Conservation (phyloP, 1,140 invertebrate genomes). For the Drosophila dunni region DNA sequence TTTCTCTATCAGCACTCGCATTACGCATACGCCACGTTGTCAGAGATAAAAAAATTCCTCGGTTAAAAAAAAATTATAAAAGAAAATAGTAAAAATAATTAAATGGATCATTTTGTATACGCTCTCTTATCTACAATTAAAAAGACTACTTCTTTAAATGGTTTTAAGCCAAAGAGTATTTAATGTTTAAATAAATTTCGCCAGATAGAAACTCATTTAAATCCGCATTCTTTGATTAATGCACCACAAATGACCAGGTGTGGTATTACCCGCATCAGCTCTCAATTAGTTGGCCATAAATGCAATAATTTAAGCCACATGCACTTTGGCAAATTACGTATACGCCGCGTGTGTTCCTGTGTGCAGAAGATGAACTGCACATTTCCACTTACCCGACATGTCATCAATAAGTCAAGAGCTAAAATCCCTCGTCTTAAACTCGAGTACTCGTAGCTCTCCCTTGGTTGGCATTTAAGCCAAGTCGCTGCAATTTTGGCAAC, state of each 20-base stretch:
- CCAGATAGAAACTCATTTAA: neutral
- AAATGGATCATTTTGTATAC: neutral
- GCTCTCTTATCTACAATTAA: too few relatives aligned
- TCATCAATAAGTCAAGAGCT: conserved; percentile 31
- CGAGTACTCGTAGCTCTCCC: neutral
- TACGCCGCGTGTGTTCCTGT: conserved; percentile 9
- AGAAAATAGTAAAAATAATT: neutral
- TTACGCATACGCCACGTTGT: conserved; percentile 53
- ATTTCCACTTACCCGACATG: conserved; percentile 8
- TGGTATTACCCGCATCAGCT: neutral
- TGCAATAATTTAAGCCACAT: neutral
- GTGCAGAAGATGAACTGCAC: neutral
- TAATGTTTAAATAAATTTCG: neutral
- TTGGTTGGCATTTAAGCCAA: neutral
- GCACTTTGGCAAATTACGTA: conserved; percentile 21
- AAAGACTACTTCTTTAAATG: too few relatives aligned
- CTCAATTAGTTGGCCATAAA: conserved; percentile 6
- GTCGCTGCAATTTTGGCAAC: neutral
- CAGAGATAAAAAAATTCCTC: neutral
- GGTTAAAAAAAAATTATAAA: neutral
- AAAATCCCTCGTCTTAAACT: conserved; percentile 28
- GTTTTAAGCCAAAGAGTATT: too few relatives aligned
- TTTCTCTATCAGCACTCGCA: conserved; percentile 7
- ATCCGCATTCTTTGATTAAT: neutral
- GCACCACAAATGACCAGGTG: neutral